phyloP scores from a whole-genome alignment of 2,888 invertebrate genomes.

The Calameuta filiformis region DNA sequence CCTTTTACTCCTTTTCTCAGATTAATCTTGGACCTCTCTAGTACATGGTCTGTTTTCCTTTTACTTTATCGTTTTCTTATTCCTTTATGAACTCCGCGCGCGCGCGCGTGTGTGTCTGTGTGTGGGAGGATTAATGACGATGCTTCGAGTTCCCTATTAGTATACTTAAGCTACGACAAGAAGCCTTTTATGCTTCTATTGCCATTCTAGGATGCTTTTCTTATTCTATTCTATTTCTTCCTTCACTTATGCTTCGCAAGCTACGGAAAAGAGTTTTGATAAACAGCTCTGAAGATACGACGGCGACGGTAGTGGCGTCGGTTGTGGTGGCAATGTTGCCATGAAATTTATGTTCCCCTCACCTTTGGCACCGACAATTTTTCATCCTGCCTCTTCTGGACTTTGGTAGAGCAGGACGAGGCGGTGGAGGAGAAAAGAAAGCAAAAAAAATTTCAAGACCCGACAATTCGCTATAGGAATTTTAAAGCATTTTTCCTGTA shows the following conservation, averaged over 20 bases:
- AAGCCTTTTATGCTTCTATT: neutral
- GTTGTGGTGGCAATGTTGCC: slow-evolving; percentile 20
- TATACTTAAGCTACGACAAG: neutral
- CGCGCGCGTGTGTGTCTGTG: neutral
- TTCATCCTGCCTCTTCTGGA: neutral
- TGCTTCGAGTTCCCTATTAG: neutral
- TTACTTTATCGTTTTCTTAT: neutral
- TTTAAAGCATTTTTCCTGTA: neutral
- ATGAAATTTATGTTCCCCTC: slow-evolving; percentile 53
- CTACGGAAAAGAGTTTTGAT: slow-evolving; percentile 47
- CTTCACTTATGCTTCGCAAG: neutral
- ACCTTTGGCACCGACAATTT: slow-evolving; percentile 32
- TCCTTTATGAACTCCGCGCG: neutral
- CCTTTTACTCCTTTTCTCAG: neutral
- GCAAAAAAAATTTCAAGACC: neutral
- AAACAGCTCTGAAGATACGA: slow-evolving; percentile 43
- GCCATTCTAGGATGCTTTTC: neutral
- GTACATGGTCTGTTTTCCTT: neutral
- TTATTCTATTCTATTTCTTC: neutral
- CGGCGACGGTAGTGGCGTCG: slow-evolving; percentile 17
- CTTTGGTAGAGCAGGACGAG: neutral
- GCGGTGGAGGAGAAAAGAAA: neutral
- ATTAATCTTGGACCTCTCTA: neutral
- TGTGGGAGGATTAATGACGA: neutral
- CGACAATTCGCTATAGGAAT: neutral